A percentile compares a stretch with the other conserved stretches of the same genome.
These are phyloP conservation scores for Rhagoletis zephyria DNA, from an alignment of 1,140 invertebrate species.

Conservation along the genomic window DNA sequence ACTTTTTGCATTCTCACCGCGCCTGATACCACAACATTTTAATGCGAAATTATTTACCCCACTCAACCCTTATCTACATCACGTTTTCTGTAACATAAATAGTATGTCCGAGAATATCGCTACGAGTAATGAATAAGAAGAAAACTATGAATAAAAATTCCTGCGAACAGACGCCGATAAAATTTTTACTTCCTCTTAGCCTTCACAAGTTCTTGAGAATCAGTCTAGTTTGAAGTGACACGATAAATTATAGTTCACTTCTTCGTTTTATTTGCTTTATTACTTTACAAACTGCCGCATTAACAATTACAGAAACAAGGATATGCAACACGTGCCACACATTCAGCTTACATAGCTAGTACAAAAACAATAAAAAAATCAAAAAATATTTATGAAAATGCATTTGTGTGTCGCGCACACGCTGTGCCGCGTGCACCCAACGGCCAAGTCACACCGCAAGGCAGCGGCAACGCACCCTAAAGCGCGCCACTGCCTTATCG, in stretches of 20 bases:
- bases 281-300: constrained; percentile 22
- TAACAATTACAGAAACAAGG: constrained; percentile 40
- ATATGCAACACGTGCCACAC: constrained; percentile 38
- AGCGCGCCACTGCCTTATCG: background rate
- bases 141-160: background rate
- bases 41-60: too few species aligned
- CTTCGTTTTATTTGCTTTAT: background rate
- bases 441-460: background rate
- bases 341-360: constrained; percentile 27
- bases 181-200: constrained; percentile 18
- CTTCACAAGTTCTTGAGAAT: constrained; percentile 25
- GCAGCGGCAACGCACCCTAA: background rate
- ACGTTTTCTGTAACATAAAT: background rate
- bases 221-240: background rate
- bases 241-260: background rate
- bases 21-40: too few species aligned
- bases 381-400: background rate
- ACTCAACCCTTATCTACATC: too few species aligned
- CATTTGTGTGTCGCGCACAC: background rate
- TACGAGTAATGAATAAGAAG: background rate
- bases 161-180: constrained; percentile 16
- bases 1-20: too few species aligned
- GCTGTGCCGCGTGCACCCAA: background rate
- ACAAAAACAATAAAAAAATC: background rate
- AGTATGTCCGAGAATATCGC: background rate